Base-by-base conservation (phyloP, 2,797 vertebrate genomes). In the Schizopygopsis pylzovi region DNA sequence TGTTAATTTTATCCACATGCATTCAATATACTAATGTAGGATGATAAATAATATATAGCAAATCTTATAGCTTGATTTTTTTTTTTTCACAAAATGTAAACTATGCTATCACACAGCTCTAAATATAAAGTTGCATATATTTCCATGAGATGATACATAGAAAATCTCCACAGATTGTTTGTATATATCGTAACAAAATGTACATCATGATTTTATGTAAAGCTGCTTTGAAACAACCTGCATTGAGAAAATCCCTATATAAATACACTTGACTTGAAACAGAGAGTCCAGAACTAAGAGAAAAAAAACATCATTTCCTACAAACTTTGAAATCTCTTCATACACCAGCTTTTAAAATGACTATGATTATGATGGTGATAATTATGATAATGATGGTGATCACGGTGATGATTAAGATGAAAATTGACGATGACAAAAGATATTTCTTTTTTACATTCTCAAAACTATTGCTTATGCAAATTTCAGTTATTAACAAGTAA, bases 371-470 rank as follows among this genome's bases (percentile, higher is more conserved):
- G 54, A 56, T 39, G 45, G 25, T 73, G 68, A 59, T 72, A 70
- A 28, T 73, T 71, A 63, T 83, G 25, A 80, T 47, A 49, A 80
- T 80, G 43, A 61, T 63, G 11, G 43, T n/a, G 54, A 73, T 73
- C 16, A 83, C 45, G 67, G 22, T 22, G 49, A 45, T 72, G 39
- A 59, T 73, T 82, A 47, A 82, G 16, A 82, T 59, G 37, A 72
- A 45, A 47, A 73, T 82, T 41, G 3, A 52, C 43, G 33, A 47
- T 82, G 81, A 73, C 68, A 82, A 79, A 65, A 65, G 3, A 43
- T 59, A 43, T 71, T 71, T 12, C 2, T 72, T 59, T 72, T 8
- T 25, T 28, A 37, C 28, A 20, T 9, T 4, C 65, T 39, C 15
- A 39, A 39, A 68, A 15, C 1, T 6, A 63, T 63, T 45, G 6